Base-by-base conservation (phyloP, 2,888 invertebrate genomes). In the Seira ritae region DNA sequence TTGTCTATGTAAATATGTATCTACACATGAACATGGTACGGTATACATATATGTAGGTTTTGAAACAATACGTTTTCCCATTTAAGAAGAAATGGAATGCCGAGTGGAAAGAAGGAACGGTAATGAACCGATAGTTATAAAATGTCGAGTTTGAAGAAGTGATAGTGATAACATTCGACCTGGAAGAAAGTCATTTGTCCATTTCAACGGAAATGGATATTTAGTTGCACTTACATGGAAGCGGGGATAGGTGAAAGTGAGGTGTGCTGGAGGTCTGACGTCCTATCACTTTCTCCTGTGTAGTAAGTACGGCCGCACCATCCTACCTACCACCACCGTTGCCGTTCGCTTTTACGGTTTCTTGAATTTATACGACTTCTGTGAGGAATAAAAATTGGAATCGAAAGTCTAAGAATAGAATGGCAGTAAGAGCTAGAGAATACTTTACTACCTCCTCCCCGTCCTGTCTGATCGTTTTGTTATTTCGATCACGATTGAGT, bases 401-500 rank as follows among this genome's bases (percentile, higher is more conserved):
- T 75, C 46, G 66, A 75, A 75, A 19, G 69, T n/a, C 8, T n/a
- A 20, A 69, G 37, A 20, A 17, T 17, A 69, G 69, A 23, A 17
- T 10, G 46, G 46, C 42, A 31, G 78, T 50, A 62, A 78, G 78
- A 22, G 70, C 37, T 62, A 42, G 65, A 77, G 62, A 62, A 77
- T 62, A 31, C 23, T 75, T 80, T 65, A 31, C 31, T 31, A 8
- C 31, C 31, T 31, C 8, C 8, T 66, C 68, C 65, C 23, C 65
- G 23, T 75, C 69, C 79, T 22, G 62, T 76, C 60, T 84, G 79
- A 46, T 72, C 78, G 60, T 76, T 80, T 84, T 84, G 80, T 80
- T 80, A 84, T 80, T 84, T 80, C 67, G 80, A 84, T 84, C 84
- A 84, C 84, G 84, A 80, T 72, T 80, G 71, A 60, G 66, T 31